These are phyloP conservation scores for Petrolisthes cinctipes DNA, from an alignment of 2,888 invertebrate species.

Conservation along the genomic window DNA sequence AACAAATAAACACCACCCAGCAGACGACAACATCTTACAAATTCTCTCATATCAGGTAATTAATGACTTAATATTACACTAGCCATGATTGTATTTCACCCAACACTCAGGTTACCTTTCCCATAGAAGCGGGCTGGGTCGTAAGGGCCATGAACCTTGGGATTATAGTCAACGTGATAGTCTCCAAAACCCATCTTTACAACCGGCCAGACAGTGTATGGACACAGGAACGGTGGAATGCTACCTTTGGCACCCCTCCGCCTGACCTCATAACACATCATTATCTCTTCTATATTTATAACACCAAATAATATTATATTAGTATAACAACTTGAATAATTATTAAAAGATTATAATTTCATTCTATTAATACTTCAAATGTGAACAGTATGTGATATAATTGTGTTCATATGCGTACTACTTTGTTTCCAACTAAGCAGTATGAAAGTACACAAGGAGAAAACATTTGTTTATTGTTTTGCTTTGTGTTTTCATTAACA, in stretches of 20 bases:
- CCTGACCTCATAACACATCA: constrained; percentile 14
- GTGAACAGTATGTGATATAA: too few species aligned
- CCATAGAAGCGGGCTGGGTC: constrained; percentile 95
- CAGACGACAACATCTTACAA: constrained; percentile 2
- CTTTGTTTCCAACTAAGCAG: constrained; percentile 17
- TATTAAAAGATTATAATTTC: not conserved
- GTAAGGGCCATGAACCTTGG: constrained; percentile 90
- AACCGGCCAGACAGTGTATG: constrained; percentile 6
- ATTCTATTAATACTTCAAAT: not conserved
- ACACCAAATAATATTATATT: not conserved
- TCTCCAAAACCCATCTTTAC: constrained; percentile 83
- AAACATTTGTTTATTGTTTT: constrained; percentile 30
- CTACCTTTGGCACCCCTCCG: not conserved
- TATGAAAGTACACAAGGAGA: constrained; percentile 36
- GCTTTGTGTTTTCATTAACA: not conserved
- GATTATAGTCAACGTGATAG: constrained; percentile 91
- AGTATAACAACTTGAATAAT: not conserved
- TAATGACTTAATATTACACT: not conserved
- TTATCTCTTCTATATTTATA: not conserved
- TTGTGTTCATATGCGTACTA: constrained; percentile 23
- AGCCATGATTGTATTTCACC: not conserved
- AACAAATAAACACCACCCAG: not conserved
- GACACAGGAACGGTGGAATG: constrained; percentile 27
- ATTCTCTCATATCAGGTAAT: not conserved
- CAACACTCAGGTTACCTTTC: constrained; percentile 80